Evolutionary conservation across 2,888 invertebrate species (phyloP).

Genomic region (Hoplodrina ambigua): DNA sequence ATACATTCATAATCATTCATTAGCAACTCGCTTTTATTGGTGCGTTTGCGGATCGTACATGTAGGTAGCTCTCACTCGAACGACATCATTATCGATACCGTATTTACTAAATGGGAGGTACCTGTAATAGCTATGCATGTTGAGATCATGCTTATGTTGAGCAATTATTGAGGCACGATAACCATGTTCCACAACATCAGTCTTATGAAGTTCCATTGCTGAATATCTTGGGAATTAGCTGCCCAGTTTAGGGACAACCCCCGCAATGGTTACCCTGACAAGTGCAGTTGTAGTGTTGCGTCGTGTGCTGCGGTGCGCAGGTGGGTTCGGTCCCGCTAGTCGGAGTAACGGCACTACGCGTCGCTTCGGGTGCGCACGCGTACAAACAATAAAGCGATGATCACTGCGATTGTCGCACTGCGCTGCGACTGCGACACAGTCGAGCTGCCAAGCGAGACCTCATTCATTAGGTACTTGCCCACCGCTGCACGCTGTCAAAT

Average conservation of each 20-base stretch:
- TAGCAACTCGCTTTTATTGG: background rate
- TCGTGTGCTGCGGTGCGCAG: slow-evolving; percentile 8
- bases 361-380: slow-evolving; percentile 43
- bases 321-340: slow-evolving; percentile 46
- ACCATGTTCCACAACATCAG: background rate
- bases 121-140: slow-evolving; percentile 59
- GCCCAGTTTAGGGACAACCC: too few relatives aligned
- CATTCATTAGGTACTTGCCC: slow-evolving; percentile 22
- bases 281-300: background rate
- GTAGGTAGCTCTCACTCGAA: slow-evolving; percentile 30
- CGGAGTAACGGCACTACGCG: slow-evolving; percentile 49
- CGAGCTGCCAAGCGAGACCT: slow-evolving; percentile 33
- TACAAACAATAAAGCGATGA: slow-evolving; percentile 43
- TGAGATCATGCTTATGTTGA: slow-evolving; percentile 58
- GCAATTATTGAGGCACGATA: slow-evolving; percentile 18
- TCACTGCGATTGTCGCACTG: slow-evolving; percentile 49
- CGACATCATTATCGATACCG: slow-evolving; percentile 69
- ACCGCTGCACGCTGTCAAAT: slow-evolving; percentile 37
- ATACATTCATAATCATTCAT: slow-evolving; percentile 18
- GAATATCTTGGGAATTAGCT: background rate
- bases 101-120: slow-evolving; percentile 55
- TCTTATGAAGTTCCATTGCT: slow-evolving; percentile 1
- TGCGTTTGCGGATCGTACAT: background rate
- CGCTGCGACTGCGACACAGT: slow-evolving; percentile 42
- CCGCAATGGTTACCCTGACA: slow-evolving; percentile 13